Evolutionary conservation across 1,140 invertebrate genomes (phyloP).

Genomic region (Trichonephila clavipes): DNA sequence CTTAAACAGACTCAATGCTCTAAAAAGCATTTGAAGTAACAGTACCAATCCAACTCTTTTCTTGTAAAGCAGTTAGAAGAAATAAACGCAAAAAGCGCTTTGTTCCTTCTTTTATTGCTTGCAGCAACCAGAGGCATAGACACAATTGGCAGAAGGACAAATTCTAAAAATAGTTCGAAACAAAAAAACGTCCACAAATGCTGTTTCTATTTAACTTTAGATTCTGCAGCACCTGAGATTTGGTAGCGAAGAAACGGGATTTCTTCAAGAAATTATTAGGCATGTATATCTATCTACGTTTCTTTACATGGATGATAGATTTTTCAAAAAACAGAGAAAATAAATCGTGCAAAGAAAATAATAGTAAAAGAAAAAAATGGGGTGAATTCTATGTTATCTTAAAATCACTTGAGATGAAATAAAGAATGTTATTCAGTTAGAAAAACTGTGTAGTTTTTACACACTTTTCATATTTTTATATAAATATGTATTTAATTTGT

Average conservation of each 20-base stretch:
- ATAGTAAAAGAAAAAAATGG: too few species aligned
- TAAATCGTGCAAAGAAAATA: too few species aligned
- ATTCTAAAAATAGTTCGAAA: background rate
- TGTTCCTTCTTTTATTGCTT: background rate
- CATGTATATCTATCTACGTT: too few species aligned
- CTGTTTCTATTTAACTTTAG: conserved; percentile 11
- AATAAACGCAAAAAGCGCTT: background rate
- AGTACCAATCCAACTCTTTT: background rate
- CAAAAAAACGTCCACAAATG: background rate
- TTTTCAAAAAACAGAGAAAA: too few species aligned
- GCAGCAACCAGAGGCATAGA: background rate
- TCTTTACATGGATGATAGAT: too few species aligned
- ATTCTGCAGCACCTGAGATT: background rate
- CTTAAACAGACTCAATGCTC: background rate
- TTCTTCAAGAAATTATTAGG: too few species aligned
- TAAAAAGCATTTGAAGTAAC: background rate
- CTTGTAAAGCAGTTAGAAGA: background rate
- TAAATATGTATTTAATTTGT: too few species aligned
- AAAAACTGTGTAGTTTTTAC: too few species aligned
- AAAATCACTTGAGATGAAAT: too few species aligned
- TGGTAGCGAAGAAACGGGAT: background rate
- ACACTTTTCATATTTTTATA: too few species aligned
- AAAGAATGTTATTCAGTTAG: too few species aligned
- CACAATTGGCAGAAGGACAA: conserved; percentile 13
- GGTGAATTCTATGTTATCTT: too few species aligned